Evolutionary conservation across 2,888 invertebrate genomes (phyloP).

Genomic region (Limnephilus marmoratus): DNA sequence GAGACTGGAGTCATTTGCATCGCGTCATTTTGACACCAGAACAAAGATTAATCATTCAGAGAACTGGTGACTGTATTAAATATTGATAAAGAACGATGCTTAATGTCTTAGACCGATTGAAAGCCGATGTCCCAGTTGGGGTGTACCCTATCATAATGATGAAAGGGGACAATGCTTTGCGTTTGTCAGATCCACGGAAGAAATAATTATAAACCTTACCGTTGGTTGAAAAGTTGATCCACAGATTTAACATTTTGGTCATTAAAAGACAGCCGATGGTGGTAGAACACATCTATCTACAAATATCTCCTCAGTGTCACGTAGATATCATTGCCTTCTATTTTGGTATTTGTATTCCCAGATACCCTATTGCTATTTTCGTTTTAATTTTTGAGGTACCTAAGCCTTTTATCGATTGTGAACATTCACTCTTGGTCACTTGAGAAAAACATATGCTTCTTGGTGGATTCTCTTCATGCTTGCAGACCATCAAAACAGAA

Average conservation of each 20-base stretch:
- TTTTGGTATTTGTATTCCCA: neutral
- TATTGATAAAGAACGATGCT: neutral
- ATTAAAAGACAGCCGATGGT: no score
- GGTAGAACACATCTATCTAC: no score
- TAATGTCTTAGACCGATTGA: neutral
- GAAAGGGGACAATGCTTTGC: neutral
- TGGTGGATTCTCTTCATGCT: neutral
- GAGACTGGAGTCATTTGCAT: slow-evolving; percentile 31
- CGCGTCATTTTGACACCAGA: slow-evolving; percentile 21
- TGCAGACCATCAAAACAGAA: no score
- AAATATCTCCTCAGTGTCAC: neutral
- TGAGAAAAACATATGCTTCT: no score
- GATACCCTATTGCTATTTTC: no score
- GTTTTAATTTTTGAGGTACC: no score
- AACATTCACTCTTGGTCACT: neutral
- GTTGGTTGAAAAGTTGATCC: no score
- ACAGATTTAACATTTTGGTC: no score
- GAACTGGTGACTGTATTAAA: neutral
- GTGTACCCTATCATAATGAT: neutral
- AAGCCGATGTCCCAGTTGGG: neutral
- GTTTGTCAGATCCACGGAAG: neutral
- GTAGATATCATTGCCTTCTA: neutral
- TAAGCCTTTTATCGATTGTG: neutral
- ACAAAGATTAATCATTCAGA: neutral
- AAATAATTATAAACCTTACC: neutral